phyloP scores from a whole-genome alignment of 1,140 invertebrate genomes.

The Bradynema listronoti region DNA sequence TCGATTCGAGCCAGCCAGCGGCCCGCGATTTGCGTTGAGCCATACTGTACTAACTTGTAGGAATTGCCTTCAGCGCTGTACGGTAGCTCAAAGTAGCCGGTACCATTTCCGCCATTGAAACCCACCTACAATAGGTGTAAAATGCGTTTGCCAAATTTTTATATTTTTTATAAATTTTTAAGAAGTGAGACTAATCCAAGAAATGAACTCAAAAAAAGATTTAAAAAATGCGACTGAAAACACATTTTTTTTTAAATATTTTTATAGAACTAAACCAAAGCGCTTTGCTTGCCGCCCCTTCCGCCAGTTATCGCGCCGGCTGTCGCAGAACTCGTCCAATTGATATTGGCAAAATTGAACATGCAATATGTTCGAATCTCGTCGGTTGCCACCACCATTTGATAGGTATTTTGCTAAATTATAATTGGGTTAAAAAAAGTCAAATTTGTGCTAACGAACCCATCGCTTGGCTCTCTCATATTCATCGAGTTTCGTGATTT shows the following conservation, averaged over 20 bases:
- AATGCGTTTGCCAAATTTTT: too few species aligned
- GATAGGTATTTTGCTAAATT: conserved; percentile 65
- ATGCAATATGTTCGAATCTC: conserved; percentile 87
- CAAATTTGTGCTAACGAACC: conserved; percentile 60
- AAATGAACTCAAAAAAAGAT: too few species aligned
- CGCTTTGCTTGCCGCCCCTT: conserved; percentile 70
- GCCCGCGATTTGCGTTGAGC: conserved; percentile 77
- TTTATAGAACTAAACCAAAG: too few species aligned
- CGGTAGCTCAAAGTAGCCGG: conserved; percentile 57
- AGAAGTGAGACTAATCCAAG: too few species aligned
- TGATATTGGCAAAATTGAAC: conserved; percentile 81
- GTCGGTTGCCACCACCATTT: conserved; percentile 78
- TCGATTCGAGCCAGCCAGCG: conserved; percentile 87
- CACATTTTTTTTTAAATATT: too few species aligned
- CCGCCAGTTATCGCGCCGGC: conserved; percentile 65
- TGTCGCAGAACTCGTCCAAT: conserved; percentile 82
- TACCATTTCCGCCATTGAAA: conserved; percentile 82
- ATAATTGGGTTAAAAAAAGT: not conserved
- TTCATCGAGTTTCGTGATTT: conserved; percentile 36
- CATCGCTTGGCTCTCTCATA: conserved; percentile 62
- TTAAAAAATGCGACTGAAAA: too few species aligned
- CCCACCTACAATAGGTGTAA: conserved; percentile 20
- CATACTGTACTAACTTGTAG: conserved; percentile 66
- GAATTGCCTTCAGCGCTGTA: conserved; percentile 29
- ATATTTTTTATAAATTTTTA: too few species aligned